Conservation (phyloP, 1,140 invertebrate genomes). For the Drosophila erecta region DNA sequence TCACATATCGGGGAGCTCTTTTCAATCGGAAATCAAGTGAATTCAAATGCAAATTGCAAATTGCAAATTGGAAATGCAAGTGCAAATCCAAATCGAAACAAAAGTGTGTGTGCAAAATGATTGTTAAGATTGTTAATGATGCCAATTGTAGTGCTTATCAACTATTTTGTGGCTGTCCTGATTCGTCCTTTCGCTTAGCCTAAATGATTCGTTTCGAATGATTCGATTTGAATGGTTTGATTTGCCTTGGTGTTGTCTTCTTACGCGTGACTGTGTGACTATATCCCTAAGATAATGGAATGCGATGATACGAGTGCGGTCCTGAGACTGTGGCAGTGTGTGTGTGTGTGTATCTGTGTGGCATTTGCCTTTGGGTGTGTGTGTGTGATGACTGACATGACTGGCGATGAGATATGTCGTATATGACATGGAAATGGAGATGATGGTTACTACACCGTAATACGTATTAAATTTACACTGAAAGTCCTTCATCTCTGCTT, state of each 20-base stretch:
- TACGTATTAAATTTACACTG: conserved; percentile 55
- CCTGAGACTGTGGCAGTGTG: conserved; percentile 53
- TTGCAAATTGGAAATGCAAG: conserved; percentile 31
- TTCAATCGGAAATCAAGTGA: conserved; percentile 66
- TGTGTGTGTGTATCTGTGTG: neutral
- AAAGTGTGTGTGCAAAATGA: conserved; percentile 60
- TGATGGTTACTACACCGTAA: conserved; percentile 42
- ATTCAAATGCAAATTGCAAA: conserved; percentile 21
- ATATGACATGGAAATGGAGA: conserved; percentile 40
- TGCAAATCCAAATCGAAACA: conserved; percentile 62
- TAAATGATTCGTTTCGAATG: conserved; percentile 46
- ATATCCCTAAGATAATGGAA: conserved; percentile 41
- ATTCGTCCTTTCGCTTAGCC: conserved; percentile 31
- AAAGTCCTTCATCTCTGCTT: conserved; percentile 40
- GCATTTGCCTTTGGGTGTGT: conserved; percentile 26
- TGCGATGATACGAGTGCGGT: conserved; percentile 42
- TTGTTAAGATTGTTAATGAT: conserved; percentile 57
- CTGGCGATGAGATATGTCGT: conserved; percentile 20
- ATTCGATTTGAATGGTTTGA: conserved; percentile 36
- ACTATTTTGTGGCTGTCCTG: conserved; percentile 77
- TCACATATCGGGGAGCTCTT: conserved; percentile 84
- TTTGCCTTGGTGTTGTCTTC: conserved; percentile 63
- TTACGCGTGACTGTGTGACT: conserved; percentile 45
- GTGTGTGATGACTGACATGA: conserved; percentile 57
- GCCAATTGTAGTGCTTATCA: conserved; percentile 48